Base-by-base conservation (phyloP, 2,888 invertebrate genomes). In the Plutella xylostella region DNA sequence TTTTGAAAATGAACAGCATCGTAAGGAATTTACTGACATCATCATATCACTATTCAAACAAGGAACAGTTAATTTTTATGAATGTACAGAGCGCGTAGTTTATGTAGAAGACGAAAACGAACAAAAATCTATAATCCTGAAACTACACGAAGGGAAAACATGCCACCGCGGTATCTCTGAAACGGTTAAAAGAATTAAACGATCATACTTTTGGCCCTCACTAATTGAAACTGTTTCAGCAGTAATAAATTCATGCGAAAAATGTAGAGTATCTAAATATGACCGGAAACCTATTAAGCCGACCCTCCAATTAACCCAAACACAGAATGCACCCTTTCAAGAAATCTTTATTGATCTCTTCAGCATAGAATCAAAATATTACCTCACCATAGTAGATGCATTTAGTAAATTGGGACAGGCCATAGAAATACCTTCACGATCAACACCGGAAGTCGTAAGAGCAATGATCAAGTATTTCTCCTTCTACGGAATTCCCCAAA, bases 391-490 rank as follows among this genome's bases (percentile, higher is more conserved):
- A 19, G 19, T 42, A 11, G 45, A 42, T 19, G 35, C 41, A 4
- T 45, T 45, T 35, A 42, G 37, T 42, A 42, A 45, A 42, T n/a
- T 35, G 18, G 42, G 35, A 9, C 42, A 45, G 18, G 45, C 45
- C 3, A 17, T 34, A 11, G 28, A 41, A 35, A 37, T 42, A 18
- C 11, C 14, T 3, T 22, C 19, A 9, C 4, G 17, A 20, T 38
- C 46, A n/a, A 53, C 51, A 5, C 48, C 52, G 6, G 51, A 52
- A 46, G 47, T 51, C 7, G 44, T 48, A 12, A 28, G 43, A 18
- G 50, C 51, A 4, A 15, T 51, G 19, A 45, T 51, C 5, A 53
- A 51, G 43, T 52, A 53, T 28, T 51, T 55, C 43, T 47, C 45
- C 7, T 40, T 48, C 20, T 54, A 50, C 12, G 51, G 52, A 2